phyloP scores from a whole-genome alignment of 2,113 vertebrate species.

The Ameiurus melas region DNA sequence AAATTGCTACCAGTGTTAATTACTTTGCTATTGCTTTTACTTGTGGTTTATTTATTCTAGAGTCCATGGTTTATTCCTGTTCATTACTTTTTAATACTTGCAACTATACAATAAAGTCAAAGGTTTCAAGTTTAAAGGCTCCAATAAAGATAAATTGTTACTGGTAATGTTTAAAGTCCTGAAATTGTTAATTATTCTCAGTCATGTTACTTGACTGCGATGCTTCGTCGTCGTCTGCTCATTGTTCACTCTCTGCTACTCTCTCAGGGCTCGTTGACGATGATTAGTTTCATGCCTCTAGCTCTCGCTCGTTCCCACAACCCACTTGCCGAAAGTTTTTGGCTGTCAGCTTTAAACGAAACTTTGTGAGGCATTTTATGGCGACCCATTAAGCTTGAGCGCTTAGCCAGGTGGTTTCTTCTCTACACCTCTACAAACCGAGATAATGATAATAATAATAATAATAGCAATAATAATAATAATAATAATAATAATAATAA shows the following conservation, averaged over 20 bases:
- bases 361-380: constrained; percentile 8
- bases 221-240: background rate
- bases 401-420: constrained; percentile 28
- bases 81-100: background rate
- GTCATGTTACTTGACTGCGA: background rate
- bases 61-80: background rate
- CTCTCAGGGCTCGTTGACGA: background rate
- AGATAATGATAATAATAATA: background rate
- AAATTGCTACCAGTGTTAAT: no score
- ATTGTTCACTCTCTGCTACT: background rate
- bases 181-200: background rate
- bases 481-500: background rate
- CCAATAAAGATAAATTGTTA: no score
- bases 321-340: constrained; percentile 1
- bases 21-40: background rate
- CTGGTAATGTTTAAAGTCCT: no score
- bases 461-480: background rate
- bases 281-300: constrained; percentile 7
- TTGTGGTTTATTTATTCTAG: background rate
- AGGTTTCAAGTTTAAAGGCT: no score
- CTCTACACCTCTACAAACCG: constrained; percentile 34
- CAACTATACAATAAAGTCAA: background rate
- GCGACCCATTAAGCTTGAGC: constrained; percentile 22
- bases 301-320: constrained; percentile 9
- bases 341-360: background rate